phyloP scores from a whole-genome alignment of 1,140 invertebrate species.

The Caenorhabditis latens region DNA sequence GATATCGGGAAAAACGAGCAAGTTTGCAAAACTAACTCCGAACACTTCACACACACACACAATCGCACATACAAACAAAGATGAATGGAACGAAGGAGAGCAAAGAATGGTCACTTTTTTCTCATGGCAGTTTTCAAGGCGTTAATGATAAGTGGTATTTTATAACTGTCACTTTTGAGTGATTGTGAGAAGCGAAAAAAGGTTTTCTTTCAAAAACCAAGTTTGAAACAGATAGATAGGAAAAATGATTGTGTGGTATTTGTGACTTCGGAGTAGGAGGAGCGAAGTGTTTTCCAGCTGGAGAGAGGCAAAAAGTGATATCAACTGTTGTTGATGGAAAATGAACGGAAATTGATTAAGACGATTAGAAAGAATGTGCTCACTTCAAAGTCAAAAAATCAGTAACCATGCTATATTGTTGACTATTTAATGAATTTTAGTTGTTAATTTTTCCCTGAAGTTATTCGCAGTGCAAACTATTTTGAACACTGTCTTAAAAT shows the following conservation, averaged over 20 bases:
- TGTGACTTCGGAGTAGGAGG: background rate
- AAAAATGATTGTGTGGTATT: background rate
- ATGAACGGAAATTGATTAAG: conserved; percentile 3
- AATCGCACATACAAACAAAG: conserved; percentile 26
- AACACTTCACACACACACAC: conserved; percentile 49
- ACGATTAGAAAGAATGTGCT: background rate
- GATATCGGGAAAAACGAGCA: conserved; percentile 16
- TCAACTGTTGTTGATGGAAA: conserved; percentile 27
- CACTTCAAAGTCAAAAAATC: background rate
- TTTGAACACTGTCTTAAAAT: too few species aligned
- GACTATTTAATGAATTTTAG: too few species aligned
- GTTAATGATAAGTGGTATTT: background rate
- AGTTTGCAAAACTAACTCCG: conserved; percentile 44
- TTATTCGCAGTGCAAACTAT: too few species aligned
- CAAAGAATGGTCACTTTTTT: conserved; percentile 43
- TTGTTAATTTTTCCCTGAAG: too few species aligned
- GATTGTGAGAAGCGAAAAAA: background rate
- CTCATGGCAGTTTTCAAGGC: background rate
- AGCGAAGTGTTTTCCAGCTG: conserved; percentile 6
- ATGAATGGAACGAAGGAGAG: background rate
- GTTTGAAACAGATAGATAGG: background rate
- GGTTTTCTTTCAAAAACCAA: background rate
- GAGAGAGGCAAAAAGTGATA: background rate
- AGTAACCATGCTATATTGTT: background rate
- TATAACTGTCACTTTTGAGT: background rate